These are phyloP conservation scores for Eupithecia abbreviata DNA, from an alignment of 2,888 invertebrate species.

Conservation along the genomic window DNA sequence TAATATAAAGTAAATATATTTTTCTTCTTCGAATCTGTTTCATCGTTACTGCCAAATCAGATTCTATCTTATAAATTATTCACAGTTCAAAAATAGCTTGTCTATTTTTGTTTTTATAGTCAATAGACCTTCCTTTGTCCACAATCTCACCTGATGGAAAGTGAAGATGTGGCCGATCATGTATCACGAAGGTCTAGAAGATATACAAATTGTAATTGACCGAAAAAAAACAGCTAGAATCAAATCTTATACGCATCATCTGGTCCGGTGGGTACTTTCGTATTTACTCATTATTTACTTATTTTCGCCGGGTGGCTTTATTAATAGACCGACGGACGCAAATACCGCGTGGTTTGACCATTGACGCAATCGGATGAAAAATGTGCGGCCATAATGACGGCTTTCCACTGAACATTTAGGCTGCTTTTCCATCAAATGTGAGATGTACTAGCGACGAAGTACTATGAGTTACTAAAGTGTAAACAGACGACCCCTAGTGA, in stretches of 20 bases:
- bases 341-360: constrained; percentile 77
- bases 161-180: no score
- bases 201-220: no score
- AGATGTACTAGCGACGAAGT: neutral
- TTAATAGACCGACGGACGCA: constrained; percentile 77
- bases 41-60: constrained; percentile 71
- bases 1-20: constrained; percentile 76
- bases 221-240: neutral
- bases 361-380: constrained; percentile 81
- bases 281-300: constrained; percentile 78
- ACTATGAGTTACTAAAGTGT: neutral
- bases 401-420: constrained; percentile 8
- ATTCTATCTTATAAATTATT: constrained; percentile 45
- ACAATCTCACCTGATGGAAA: no score
- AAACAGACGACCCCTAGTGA: neutral
- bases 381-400: constrained; percentile 70
- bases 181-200: no score
- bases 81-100: neutral
- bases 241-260: constrained; percentile 65
- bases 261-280: constrained; percentile 59
- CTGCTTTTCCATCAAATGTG: neutral
- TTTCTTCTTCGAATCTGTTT: constrained; percentile 56
- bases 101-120: no score
- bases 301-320: constrained; percentile 77
- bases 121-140: no score